phyloP scores from a whole-genome alignment of 2,888 invertebrate species.

The Ceratothoa steindachneri region DNA sequence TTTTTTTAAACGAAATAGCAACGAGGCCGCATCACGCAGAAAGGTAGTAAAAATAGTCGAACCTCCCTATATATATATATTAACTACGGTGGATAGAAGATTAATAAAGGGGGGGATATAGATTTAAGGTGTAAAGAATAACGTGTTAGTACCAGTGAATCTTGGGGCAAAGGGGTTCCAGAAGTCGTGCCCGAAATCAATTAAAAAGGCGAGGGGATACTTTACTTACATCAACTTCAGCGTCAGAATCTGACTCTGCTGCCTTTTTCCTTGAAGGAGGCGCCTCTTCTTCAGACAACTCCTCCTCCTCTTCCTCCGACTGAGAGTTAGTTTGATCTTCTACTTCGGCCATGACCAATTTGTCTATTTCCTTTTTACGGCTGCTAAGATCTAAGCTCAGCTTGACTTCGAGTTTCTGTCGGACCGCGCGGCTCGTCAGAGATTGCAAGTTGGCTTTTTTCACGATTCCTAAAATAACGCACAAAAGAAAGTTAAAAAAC shows the following conservation, averaged over 20 bases:
- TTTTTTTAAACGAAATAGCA: too few relatives aligned
- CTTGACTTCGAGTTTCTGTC: constrained; percentile 76
- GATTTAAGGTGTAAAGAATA: too few relatives aligned
- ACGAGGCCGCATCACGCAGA: too few relatives aligned
- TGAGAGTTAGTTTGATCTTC: constrained; percentile 52
- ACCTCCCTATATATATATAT: too few relatives aligned
- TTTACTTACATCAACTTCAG: too few relatives aligned
- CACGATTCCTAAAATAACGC: constrained; percentile 54
- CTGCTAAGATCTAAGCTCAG: constrained; percentile 69
- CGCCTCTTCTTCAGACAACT: constrained; percentile 29
- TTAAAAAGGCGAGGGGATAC: too few relatives aligned
- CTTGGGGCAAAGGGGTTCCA: too few relatives aligned
- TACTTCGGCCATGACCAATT: constrained; percentile 73
- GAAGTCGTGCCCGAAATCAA: too few relatives aligned
- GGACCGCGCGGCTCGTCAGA: constrained; percentile 83
- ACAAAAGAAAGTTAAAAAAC: constrained; percentile 10
- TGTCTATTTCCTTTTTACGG: constrained; percentile 80
- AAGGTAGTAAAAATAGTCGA: too few relatives aligned
- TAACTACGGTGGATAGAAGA: too few relatives aligned
- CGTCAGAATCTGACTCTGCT: not conserved
- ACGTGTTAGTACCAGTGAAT: too few relatives aligned
- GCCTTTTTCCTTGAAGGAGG: not conserved
- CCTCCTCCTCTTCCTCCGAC: constrained; percentile 49
- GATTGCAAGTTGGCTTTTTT: constrained; percentile 78
- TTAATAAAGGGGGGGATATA: too few relatives aligned